A percentile compares a stretch with the other conserved stretches of the same genome.
phyloP scores from a whole-genome alignment of 2,797 vertebrate species.

The Sphaeramia orbicularis region DNA sequence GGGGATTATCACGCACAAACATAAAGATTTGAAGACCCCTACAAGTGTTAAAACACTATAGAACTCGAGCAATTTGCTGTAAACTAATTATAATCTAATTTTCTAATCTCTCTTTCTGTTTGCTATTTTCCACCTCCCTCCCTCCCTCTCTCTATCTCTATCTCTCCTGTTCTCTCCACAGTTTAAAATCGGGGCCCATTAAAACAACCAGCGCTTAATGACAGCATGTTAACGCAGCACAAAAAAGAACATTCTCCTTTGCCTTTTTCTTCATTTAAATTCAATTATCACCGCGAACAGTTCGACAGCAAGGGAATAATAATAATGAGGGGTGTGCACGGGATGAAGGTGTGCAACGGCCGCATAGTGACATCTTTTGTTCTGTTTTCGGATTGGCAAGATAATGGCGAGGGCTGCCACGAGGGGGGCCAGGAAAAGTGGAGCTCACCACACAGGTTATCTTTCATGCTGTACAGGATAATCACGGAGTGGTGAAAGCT shows the following conservation, averaged over 20 bases:
- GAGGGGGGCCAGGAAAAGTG: slow-evolving; percentile 71
- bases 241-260: slow-evolving; percentile 69
- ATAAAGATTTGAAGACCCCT: slow-evolving; percentile 40
- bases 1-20: slow-evolving; percentile 16
- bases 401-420: slow-evolving; percentile 76
- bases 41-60: slow-evolving; percentile 34
- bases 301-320: slow-evolving; percentile 79
- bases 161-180: slow-evolving; percentile 26
- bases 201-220: slow-evolving; percentile 72
- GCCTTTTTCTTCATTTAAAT: slow-evolving; percentile 81
- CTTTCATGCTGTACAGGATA: slow-evolving; percentile 83
- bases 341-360: slow-evolving; percentile 76
- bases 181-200: slow-evolving; percentile 68
- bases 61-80: slow-evolving; percentile 56
- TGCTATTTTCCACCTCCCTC: slow-evolving; percentile 46
- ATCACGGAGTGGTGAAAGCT: slow-evolving; percentile 78
- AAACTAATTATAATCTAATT: slow-evolving; percentile 73
- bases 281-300: slow-evolving; percentile 74
- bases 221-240: slow-evolving; percentile 68
- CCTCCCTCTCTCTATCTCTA: slow-evolving; percentile 23
- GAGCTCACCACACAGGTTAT: slow-evolving; percentile 77
- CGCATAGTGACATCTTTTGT: slow-evolving; percentile 81
- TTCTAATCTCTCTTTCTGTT: slow-evolving; percentile 50
- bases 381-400: slow-evolving; percentile 80
- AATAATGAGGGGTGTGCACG: slow-evolving; percentile 72